These are phyloP conservation scores for Thamnophis elegans DNA, from an alignment of 2,797 vertebrate genomes.

Conservation along the genomic window DNA sequence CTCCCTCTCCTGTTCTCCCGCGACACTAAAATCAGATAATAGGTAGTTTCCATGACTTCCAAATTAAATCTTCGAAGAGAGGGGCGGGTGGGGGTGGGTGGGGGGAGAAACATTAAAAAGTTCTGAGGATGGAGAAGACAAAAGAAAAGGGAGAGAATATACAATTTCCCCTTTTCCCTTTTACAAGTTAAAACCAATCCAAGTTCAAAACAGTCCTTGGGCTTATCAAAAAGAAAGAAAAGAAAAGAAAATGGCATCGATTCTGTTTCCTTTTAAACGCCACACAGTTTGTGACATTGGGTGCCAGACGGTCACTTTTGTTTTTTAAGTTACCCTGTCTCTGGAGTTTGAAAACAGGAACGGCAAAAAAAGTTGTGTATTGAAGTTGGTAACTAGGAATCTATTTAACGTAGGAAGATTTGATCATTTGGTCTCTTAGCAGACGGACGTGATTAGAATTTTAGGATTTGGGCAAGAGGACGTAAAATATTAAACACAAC, in stretches of 20 bases:
- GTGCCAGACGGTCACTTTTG: constrained; percentile 6
- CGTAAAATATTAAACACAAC: constrained; percentile 71
- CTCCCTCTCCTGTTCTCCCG: constrained; percentile 94
- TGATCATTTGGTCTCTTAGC: constrained; percentile 54
- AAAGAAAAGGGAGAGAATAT: not conserved
- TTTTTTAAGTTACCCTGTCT: constrained; percentile 13
- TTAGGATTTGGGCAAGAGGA: constrained; percentile 56
- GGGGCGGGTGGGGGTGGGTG: constrained; percentile 34
- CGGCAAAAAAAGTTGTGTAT: not conserved
- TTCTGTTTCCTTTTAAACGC: constrained; percentile 2
- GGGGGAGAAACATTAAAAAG: constrained; percentile 68
- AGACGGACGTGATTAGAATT: constrained; percentile 50
- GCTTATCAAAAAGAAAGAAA: not conserved
- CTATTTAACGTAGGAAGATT: constrained; percentile 67
- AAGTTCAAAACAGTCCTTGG: constrained; percentile 52
- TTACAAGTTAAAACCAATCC: constrained; percentile 48
- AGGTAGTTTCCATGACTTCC: constrained; percentile 99
- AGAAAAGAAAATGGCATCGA: not conserved
- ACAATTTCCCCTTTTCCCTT: constrained; percentile 1
- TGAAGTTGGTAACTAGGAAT: constrained; percentile 52
- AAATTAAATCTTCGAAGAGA: constrained; percentile 86
- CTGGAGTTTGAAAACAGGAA: not conserved
- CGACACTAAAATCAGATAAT: constrained; percentile 95
- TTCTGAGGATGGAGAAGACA: constrained; percentile 50
- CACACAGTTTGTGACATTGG: constrained; percentile 29